These are phyloP conservation scores for Bombus picipes DNA, from an alignment of 1,140 invertebrate species.

Conservation along the genomic window DNA sequence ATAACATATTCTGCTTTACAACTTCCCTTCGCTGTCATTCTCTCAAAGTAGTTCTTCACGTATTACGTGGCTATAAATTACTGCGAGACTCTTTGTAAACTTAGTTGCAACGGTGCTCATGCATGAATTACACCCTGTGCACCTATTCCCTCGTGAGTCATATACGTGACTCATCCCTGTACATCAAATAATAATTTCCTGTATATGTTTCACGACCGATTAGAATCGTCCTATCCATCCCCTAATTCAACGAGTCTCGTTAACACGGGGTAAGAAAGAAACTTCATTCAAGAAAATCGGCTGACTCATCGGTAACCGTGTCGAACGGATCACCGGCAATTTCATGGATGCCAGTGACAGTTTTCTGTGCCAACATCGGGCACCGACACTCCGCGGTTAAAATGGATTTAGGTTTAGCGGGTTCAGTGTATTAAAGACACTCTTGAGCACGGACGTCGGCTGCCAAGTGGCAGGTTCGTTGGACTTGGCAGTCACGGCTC, in stretches of 20 bases:
- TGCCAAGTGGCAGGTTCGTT: conserved; percentile 39
- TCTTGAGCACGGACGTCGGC: background rate
- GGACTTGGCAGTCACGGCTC: conserved; percentile 43
- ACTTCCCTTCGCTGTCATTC: background rate
- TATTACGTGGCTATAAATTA: conserved; percentile 16
- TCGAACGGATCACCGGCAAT: background rate
- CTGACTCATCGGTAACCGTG: background rate
- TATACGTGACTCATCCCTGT: conserved; percentile 11
- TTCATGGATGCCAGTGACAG: background rate
- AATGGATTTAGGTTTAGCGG: background rate
- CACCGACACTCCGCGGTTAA: background rate
- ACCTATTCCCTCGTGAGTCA: conserved; percentile 30
- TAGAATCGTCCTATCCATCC: background rate
- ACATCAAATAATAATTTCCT: conserved; percentile 32
- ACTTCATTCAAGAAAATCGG: conserved; percentile 12
- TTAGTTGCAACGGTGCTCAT: background rate
- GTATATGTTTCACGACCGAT: background rate
- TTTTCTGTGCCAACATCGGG: background rate
- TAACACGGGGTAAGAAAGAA: background rate
- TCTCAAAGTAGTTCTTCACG: background rate
- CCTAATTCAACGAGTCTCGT: background rate
- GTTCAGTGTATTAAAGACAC: background rate
- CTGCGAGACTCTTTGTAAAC: background rate
- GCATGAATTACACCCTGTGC: background rate
- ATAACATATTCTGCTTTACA: background rate